phyloP scores from a whole-genome alignment of 2,888 invertebrate species.

The Athetis lepigone region DNA sequence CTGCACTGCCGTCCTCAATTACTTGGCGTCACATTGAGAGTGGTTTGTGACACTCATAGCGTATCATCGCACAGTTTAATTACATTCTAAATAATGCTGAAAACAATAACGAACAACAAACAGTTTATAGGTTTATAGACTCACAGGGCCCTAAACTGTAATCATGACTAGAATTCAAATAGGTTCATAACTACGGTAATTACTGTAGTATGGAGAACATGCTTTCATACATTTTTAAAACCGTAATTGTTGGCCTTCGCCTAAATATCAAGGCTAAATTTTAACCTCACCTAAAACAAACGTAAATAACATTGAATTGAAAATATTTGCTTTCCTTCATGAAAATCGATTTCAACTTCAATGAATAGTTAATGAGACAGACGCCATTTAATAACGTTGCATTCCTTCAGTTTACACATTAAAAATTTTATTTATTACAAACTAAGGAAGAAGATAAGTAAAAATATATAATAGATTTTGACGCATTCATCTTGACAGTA shows the following conservation, averaged over 20 bases:
- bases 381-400: constrained; percentile 10
- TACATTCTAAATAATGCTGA: not conserved
- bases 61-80: not conserved
- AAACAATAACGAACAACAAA: not conserved
- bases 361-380: constrained; percentile 37
- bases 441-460: too few relatives aligned
- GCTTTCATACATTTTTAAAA: constrained; percentile 28
- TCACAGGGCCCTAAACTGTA: constrained; percentile 1
- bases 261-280: constrained; percentile 28
- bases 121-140: constrained; percentile 5
- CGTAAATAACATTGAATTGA: constrained; percentile 7
- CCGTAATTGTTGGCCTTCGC: constrained; percentile 8
- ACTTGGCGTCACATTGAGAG: constrained; percentile 7
- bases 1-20: constrained; percentile 40
- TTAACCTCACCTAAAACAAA: not conserved
- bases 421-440: too few relatives aligned
- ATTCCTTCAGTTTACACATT: constrained; percentile 5
- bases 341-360: constrained; percentile 29
- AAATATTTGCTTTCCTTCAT: constrained; percentile 10
- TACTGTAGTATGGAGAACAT: constrained; percentile 1
- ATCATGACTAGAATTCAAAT: constrained; percentile 7
- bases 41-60: not conserved
- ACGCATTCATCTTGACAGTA: not conserved
- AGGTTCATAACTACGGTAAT: constrained; percentile 1
- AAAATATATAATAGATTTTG: not conserved